phyloP scores from a whole-genome alignment of 2,113 vertebrate genomes.

The Butorides virescens region DNA sequence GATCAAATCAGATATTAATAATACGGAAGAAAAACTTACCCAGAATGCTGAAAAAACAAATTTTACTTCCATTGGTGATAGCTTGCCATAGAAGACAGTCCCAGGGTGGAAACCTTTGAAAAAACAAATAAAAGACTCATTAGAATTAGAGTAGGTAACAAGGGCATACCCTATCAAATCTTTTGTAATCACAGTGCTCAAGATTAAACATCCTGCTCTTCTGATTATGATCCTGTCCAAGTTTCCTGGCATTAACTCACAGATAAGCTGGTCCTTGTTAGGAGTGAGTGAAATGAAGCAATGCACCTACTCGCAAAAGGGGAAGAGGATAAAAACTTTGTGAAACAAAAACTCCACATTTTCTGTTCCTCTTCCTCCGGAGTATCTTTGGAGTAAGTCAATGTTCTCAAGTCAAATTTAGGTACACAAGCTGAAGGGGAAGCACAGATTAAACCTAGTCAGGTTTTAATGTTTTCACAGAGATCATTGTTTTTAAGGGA shows the following conservation, averaged over 20 bases:
- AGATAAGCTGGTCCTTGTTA: neutral
- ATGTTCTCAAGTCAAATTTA: neutral
- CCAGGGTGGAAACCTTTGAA: neutral
- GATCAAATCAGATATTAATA: neutral
- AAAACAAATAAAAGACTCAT: neutral
- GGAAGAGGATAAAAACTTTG: neutral
- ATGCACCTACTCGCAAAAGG: neutral
- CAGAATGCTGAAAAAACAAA: constrained; percentile 13
- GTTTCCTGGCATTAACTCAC: constrained; percentile 12
- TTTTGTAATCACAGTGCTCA: constrained; percentile 13
- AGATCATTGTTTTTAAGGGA: neutral
- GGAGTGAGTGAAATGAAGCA: neutral
- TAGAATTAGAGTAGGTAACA: neutral
- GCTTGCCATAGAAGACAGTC: neutral
- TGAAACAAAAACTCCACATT: neutral
- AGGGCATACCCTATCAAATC: neutral
- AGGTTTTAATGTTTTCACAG: neutral
- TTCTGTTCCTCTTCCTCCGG: constrained; percentile 1
- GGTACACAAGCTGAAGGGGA: neutral
- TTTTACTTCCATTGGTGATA: constrained; percentile 55
- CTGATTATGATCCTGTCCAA: neutral
- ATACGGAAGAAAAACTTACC: constrained; percentile 15
- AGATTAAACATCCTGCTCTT: constrained; percentile 33
- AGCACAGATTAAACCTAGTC: neutral
- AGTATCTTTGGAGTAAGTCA: neutral